These are phyloP conservation scores for Xestia rhomboidea DNA, from an alignment of 2,888 invertebrate species.

Conservation along the genomic window DNA sequence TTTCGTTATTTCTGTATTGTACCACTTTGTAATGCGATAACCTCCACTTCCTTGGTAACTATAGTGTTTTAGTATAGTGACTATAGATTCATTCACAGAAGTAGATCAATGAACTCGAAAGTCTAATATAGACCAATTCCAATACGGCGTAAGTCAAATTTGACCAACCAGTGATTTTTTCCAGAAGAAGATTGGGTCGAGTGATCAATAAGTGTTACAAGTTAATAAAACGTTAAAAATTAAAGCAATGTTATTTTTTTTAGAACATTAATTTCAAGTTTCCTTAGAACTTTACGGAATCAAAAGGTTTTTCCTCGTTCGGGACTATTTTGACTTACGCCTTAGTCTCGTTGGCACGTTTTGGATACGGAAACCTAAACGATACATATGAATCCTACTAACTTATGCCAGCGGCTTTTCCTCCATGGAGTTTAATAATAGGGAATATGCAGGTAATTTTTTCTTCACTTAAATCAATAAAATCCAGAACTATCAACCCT, in stretches of 20 bases:
- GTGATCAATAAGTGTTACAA: not conserved
- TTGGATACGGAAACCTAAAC: too few relatives aligned
- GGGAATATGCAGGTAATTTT: too few relatives aligned
- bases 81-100: not conserved
- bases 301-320: not conserved
- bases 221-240: not conserved
- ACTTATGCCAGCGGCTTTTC: too few relatives aligned
- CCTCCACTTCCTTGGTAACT: not conserved
- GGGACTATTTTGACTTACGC: not conserved
- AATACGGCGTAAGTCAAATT: not conserved
- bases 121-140: not conserved
- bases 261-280: too few relatives aligned
- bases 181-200: not conserved
- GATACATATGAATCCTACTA: too few relatives aligned
- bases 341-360: not conserved
- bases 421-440: not conserved
- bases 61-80: not conserved
- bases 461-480: too few relatives aligned
- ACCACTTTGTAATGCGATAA: constrained; percentile 17
- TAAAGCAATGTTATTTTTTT: too few relatives aligned
- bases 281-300: too few relatives aligned
- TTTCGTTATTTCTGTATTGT: not conserved
- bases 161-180: not conserved
- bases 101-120: not conserved
- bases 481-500: too few relatives aligned